Evolutionary conservation across 1,140 invertebrate genomes (phyloP).

Genomic region (Anagrus nilaparvatae): DNA sequence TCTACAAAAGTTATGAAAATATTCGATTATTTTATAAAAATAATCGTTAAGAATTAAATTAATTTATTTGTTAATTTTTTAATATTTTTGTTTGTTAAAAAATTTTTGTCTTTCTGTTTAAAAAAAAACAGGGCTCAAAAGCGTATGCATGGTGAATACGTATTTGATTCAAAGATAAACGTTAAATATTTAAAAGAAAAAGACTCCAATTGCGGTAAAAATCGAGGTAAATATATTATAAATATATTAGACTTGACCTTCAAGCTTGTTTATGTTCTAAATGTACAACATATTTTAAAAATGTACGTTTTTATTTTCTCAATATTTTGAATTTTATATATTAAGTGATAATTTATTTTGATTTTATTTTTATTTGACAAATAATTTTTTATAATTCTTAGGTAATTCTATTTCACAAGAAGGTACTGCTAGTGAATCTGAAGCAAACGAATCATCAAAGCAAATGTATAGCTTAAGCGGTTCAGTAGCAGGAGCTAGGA

Average conservation of each 20-base stretch:
- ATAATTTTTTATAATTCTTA: constrained; percentile 16
- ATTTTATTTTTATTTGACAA: neutral
- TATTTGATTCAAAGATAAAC: constrained; percentile 71
- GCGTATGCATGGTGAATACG: constrained; percentile 76
- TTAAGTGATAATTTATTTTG: constrained; percentile 2
- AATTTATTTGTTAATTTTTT: neutral
- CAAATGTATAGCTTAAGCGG: constrained; percentile 37
- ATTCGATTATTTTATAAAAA: too few species aligned
- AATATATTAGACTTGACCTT: neutral
- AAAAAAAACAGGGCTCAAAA: constrained; percentile 57
- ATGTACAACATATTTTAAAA: neutral
- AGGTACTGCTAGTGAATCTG: constrained; percentile 33
- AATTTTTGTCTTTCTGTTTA: constrained; percentile 3
- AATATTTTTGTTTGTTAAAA: neutral
- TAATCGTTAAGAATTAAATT: neutral
- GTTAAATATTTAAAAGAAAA: constrained; percentile 34
- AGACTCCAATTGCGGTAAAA: constrained; percentile 23
- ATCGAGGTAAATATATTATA: constrained; percentile 26
- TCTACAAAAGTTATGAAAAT: too few species aligned
- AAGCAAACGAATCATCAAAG: constrained; percentile 29
- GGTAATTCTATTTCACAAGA: constrained; percentile 23
- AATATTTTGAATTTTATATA: neutral
- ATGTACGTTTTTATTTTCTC: constrained; percentile 1
- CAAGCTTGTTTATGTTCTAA: neutral
- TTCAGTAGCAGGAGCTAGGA: constrained; percentile 31